A percentile compares a stretch with the other conserved stretches of the same genome.
Evolutionary conservation across 2,113 vertebrate genomes (phyloP).

Genomic region (Irena cyanogastra): DNA sequence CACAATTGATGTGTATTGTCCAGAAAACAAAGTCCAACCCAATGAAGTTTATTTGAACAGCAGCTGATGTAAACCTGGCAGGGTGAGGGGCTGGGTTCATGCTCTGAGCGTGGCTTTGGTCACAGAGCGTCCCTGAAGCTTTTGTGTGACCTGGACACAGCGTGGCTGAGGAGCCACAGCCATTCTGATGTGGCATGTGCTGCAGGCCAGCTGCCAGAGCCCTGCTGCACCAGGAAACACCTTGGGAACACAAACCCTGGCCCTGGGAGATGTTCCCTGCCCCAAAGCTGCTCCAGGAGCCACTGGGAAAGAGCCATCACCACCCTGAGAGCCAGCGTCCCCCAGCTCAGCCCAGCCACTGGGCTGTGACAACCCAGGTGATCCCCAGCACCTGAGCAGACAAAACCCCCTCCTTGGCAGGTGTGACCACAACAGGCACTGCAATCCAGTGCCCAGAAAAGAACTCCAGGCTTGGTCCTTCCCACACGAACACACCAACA

Average conservation of each 20-base stretch:
- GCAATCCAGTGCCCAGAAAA: background rate
- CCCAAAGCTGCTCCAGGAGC: too few species aligned
- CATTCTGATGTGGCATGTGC: too few species aligned
- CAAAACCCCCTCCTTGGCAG: background rate
- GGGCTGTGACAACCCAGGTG: too few species aligned
- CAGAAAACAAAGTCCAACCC: background rate
- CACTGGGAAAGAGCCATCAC: too few species aligned
- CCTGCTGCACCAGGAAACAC: background rate
- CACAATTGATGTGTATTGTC: background rate
- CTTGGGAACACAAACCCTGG: background rate
- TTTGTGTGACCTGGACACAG: background rate
- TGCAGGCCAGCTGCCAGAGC: background rate
- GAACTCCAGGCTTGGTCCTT: background rate
- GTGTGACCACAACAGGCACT: background rate
- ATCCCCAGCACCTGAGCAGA: too few species aligned
- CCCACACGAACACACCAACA: background rate
- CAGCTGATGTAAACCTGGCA: background rate
- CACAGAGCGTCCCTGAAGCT: background rate
- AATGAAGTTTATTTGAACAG: background rate
- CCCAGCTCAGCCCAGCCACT: too few species aligned
- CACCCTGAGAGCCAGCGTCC: too few species aligned
- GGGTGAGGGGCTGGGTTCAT: background rate
- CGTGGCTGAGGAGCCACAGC: accelerated
- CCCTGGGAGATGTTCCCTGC: background rate
- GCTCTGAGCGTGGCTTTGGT: background rate